phyloP scores from a whole-genome alignment of 2,113 vertebrate species.

The Eurypyga helias region DNA sequence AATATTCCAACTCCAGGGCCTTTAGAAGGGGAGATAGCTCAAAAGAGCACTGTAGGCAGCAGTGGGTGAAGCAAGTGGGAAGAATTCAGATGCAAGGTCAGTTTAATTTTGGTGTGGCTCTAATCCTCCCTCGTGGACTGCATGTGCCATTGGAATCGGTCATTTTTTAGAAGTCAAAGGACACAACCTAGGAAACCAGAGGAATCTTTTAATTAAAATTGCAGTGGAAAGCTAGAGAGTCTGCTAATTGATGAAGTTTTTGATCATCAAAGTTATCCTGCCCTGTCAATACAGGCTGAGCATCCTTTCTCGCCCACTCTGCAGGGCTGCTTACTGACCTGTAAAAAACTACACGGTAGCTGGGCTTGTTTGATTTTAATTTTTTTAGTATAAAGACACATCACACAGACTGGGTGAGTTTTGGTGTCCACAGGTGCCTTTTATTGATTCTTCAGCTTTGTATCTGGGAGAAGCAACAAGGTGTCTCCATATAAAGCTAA shows the following conservation, averaged over 20 bases:
- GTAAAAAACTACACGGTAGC: slow-evolving; percentile 31
- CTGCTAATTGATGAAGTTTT: background rate
- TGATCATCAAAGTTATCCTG: slow-evolving; percentile 2
- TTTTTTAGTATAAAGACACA: slow-evolving; percentile 29
- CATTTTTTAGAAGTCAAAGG: slow-evolving; percentile 12
- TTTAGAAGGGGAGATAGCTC: background rate
- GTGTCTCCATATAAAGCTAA: slow-evolving; percentile 47
- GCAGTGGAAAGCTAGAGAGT: background rate
- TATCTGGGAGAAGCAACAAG: slow-evolving; percentile 16
- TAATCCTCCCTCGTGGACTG: background rate
- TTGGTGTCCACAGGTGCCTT: slow-evolving; percentile 78
- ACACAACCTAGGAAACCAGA: slow-evolving; percentile 5
- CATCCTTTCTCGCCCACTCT: background rate
- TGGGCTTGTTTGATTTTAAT: slow-evolving; percentile 69
- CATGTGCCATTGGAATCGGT: background rate
- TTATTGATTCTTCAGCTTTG: slow-evolving; percentile 60
- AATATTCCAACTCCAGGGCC: background rate
- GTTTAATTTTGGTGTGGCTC: background rate
- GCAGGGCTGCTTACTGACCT: background rate
- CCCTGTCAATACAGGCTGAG: background rate
- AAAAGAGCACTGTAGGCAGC: background rate
- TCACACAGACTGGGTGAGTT: slow-evolving; percentile 57
- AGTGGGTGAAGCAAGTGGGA: background rate
- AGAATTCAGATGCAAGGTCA: background rate
- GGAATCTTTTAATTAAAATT: slow-evolving; percentile 7